These are phyloP conservation scores for Petromus typicus DNA, from an alignment of 2,113 vertebrate species.

Conservation along the genomic window DNA sequence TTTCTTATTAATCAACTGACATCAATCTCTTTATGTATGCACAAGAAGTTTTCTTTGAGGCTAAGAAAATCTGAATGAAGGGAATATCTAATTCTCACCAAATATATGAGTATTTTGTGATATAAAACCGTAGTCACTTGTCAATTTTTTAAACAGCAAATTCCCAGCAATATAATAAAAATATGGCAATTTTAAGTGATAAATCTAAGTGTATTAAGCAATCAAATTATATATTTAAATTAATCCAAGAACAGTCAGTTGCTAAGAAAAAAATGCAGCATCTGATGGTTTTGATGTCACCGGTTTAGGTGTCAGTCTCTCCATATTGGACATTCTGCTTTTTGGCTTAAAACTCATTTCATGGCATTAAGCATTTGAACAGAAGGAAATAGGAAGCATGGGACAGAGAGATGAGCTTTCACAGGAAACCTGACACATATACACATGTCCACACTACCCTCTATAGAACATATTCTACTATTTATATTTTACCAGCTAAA, in stretches of 20 bases:
- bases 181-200: background rate
- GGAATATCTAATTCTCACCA: background rate
- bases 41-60: background rate
- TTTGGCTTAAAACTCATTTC: background rate
- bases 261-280: background rate
- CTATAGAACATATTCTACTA: background rate
- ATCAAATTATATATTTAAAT: background rate
- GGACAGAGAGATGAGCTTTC: background rate
- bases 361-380: background rate
- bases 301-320: background rate
- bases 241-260: background rate
- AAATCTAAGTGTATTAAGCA: background rate
- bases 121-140: background rate
- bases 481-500: background rate
- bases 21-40: background rate
- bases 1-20: background rate
- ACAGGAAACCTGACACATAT: background rate
- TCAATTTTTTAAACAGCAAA: background rate
- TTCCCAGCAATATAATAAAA: background rate
- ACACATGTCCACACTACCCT: too few relatives aligned
- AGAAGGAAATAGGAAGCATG: background rate
- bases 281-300: background rate
- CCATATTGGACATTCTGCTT: background rate
- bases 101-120: background rate
- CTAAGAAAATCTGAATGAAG: background rate